These are phyloP conservation scores for Ophion costatus DNA, from an alignment of 2,888 invertebrate genomes.

Conservation along the genomic window DNA sequence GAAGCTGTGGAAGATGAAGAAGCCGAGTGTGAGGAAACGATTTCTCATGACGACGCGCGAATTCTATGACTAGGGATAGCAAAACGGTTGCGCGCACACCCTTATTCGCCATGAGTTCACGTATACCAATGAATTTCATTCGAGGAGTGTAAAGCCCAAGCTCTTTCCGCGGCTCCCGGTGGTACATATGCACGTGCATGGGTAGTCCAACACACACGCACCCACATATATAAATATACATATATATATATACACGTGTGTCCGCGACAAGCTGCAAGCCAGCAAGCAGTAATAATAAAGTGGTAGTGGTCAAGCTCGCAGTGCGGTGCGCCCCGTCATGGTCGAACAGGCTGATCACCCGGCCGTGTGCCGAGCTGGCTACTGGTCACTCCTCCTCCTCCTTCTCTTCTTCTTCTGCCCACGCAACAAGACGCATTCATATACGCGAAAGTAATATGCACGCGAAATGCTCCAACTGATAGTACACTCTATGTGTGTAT, in stretches of 20 bases:
- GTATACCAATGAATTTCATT: conserved; percentile 73
- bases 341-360: conserved; percentile 82
- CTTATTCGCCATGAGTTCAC: background rate
- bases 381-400: conserved; percentile 75
- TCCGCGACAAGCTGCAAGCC: conserved; percentile 36
- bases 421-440: conserved; percentile 73
- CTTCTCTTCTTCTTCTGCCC: conserved; percentile 67
- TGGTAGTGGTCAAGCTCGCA: conserved; percentile 78
- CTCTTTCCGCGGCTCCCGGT: conserved; percentile 27
- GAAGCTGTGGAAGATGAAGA: conserved; percentile 1
- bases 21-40: conserved; percentile 36
- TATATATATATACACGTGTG: background rate
- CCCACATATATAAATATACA: background rate
- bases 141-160: conserved; percentile 75
- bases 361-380: conserved; percentile 79
- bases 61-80: conserved; percentile 10
- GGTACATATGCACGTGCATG: conserved; percentile 21
- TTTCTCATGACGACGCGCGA: conserved; percentile 32
- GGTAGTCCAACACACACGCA: background rate
- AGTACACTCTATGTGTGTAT: conserved; percentile 9
- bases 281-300: conserved; percentile 80
- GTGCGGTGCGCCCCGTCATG: conserved; percentile 77
- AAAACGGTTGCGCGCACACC: conserved; percentile 15
- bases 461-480: conserved; percentile 27
- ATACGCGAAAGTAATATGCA: conserved; percentile 45